These are phyloP conservation scores for Tetheella fluctuosa DNA, from an alignment of 2,888 invertebrate genomes.

Conservation along the genomic window DNA sequence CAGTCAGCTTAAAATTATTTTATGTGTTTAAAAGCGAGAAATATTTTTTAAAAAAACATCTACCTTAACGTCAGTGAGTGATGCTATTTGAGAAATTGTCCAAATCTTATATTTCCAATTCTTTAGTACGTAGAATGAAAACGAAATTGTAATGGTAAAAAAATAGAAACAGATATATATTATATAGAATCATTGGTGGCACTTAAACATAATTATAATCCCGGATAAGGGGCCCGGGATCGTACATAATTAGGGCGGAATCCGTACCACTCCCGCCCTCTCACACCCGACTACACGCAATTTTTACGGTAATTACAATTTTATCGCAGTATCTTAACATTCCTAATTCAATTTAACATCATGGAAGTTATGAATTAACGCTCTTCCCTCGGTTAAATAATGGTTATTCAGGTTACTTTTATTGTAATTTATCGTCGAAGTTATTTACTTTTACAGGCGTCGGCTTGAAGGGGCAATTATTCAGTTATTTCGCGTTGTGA, in stretches of 20 bases:
- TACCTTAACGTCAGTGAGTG: too few species aligned
- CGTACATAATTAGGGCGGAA: conserved; percentile 55
- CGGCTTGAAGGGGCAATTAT: conserved; percentile 48
- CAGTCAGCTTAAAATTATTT: too few species aligned
- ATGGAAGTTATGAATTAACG: conserved; percentile 47
- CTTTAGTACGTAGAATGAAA: too few species aligned
- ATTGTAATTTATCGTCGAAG: conserved; percentile 59
- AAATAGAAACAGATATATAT: too few species aligned
- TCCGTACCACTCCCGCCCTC: conserved; percentile 40
- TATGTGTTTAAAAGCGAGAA: too few species aligned
- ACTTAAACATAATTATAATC: conserved; percentile 59
- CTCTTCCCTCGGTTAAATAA: conserved; percentile 48
- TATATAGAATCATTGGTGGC: too few species aligned
- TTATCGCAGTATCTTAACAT: conserved; percentile 62
- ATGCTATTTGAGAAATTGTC: too few species aligned
- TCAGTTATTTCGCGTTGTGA: conserved; percentile 40
- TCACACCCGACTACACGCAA: conserved; percentile 52
- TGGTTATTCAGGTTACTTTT: conserved; percentile 54
- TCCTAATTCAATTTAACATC: conserved; percentile 70
- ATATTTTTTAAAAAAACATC: too few species aligned
- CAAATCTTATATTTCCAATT: too few species aligned
- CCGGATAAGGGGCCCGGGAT: conserved; percentile 56
- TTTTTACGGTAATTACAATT: conserved; percentile 79
- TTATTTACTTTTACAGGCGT: conserved; percentile 54
- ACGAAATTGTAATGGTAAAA: too few species aligned